phyloP scores from a whole-genome alignment of 2,797 vertebrate genomes.

The Siniperca undulata region DNA sequence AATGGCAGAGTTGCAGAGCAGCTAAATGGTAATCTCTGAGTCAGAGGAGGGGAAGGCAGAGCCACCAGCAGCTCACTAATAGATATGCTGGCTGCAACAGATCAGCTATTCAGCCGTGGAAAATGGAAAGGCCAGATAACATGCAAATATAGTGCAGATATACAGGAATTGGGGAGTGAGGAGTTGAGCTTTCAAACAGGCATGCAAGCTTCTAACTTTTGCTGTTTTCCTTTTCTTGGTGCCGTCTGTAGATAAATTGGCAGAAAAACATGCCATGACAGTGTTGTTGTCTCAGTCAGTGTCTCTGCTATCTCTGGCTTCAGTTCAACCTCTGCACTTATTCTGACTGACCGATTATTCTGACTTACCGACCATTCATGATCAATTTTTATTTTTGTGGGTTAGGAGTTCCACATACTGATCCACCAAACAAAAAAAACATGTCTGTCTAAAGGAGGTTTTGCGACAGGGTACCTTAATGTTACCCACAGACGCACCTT shows the following conservation, averaged over 20 bases:
- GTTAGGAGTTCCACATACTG: neutral
- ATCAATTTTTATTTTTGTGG: neutral
- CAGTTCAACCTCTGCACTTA: conserved; percentile 3
- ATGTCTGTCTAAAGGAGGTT: neutral
- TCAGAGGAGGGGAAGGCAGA: conserved; percentile 36
- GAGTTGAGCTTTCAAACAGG: conserved; percentile 26
- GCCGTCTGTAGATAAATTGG: conserved; percentile 12
- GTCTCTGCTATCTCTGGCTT: conserved; percentile 20
- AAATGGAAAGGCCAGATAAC: conserved; percentile 58
- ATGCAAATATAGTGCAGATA: conserved; percentile 50
- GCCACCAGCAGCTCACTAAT: conserved; percentile 49
- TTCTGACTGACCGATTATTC: neutral
- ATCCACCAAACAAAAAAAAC: neutral
- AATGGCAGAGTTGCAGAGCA: conserved; percentile 36
- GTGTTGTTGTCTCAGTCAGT: conserved; percentile 6
- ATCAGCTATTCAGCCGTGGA: conserved; percentile 52
- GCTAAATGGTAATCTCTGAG: conserved; percentile 55
- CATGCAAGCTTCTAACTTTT: conserved; percentile 6
- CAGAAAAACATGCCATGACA: conserved; percentile 2
- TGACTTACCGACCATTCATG: neutral
- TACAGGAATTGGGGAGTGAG: neutral
- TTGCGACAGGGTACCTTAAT: neutral
- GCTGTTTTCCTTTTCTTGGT: neutral
- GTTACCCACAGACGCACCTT: neutral
- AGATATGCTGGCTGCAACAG: conserved; percentile 51